These are phyloP conservation scores for Etheostoma perlongum DNA, from an alignment of 2,797 vertebrate species.

Conservation along the genomic window DNA sequence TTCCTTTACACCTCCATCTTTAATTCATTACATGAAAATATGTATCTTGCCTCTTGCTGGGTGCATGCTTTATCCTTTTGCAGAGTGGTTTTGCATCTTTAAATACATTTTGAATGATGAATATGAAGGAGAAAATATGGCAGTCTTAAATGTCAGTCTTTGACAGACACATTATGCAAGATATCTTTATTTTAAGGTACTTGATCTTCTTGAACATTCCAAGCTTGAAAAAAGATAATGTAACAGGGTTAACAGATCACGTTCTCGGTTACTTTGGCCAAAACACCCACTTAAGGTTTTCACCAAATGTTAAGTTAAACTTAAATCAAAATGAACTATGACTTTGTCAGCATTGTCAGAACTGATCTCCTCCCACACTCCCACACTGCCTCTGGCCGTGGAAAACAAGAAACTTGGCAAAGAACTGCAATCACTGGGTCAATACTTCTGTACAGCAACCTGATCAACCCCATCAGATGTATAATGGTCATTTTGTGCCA, in stretches of 20 bases:
- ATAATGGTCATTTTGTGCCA: not conserved
- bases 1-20: slow-evolving; percentile 31
- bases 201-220: not conserved
- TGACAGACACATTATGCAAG: not conserved
- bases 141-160: slow-evolving; percentile 3
- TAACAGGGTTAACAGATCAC: not conserved
- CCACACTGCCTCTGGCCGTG: not conserved
- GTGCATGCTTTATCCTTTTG: slow-evolving; percentile 24
- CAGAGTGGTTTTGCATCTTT: slow-evolving; percentile 9
- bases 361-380: slow-evolving; percentile 2
- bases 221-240: not conserved
- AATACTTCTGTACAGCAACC: not conserved
- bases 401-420: not conserved
- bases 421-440: not conserved
- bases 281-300: not conserved
- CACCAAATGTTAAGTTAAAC: not conserved
- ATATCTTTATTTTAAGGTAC: not conserved
- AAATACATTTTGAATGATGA: not conserved
- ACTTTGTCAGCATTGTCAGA: not conserved
- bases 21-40: slow-evolving; percentile 39
- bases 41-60: not conserved
- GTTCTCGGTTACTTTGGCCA: not conserved
- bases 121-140: not conserved
- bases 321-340: slow-evolving; percentile 8
- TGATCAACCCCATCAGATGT: not conserved